phyloP scores from a whole-genome alignment of 2,113 vertebrate genomes.

The Hemibagrus wyckioides region DNA sequence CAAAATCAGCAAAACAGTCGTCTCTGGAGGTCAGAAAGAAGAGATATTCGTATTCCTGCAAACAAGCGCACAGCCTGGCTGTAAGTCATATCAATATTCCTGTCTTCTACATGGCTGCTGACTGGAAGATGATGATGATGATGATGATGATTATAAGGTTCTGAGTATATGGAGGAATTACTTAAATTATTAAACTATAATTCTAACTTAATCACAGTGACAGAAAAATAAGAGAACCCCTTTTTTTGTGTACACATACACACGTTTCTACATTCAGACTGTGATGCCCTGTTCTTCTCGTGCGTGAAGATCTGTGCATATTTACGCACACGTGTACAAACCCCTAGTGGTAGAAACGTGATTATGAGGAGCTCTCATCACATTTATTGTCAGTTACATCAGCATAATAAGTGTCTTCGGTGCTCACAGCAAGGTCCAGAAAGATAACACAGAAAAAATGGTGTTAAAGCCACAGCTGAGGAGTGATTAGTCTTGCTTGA shows the following conservation, averaged over 20 bases:
- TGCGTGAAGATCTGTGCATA: not conserved
- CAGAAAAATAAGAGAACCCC: not conserved
- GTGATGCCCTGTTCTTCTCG: not conserved
- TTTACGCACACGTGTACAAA: not conserved
- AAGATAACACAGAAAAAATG: not conserved
- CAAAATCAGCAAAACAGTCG: constrained; percentile 53
- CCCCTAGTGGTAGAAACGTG: not conserved
- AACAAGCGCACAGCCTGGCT: not conserved
- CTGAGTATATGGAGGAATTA: not conserved
- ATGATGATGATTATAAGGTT: not conserved
- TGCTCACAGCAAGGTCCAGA: not conserved
- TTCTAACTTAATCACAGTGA: not conserved
- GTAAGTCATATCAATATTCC: constrained; percentile 29
- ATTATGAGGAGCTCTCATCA: not conserved
- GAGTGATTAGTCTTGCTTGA: not conserved
- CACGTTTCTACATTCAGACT: not conserved
- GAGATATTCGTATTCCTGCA: constrained; percentile 17
- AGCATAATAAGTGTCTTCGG: not conserved
- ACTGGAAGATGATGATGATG: not conserved
- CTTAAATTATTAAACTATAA: not conserved
- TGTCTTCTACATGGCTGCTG: not conserved
- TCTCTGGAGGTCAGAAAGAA: constrained; percentile 44
- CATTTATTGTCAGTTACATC: not conserved
- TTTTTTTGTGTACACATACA: not conserved
- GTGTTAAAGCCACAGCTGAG: not conserved